Base-by-base conservation (phyloP, 2,888 invertebrate species). In the Physocephala rufipes region DNA sequence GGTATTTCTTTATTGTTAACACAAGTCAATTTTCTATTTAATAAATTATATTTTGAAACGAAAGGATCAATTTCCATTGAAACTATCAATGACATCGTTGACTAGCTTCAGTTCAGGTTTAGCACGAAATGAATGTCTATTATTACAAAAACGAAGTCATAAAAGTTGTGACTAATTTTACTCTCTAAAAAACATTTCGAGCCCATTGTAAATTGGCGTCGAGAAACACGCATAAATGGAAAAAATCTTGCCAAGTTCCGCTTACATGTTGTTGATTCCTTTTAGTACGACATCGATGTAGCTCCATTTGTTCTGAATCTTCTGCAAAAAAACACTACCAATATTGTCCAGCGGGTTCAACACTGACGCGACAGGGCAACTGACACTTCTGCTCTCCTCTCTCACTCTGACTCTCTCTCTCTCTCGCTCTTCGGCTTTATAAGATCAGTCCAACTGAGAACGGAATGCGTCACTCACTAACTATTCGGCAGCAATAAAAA, bases 321-420 rank as follows among this genome's bases (percentile, higher is more conserved):
- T 28, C 36, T 43, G 66, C 21, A 16, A 21, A 24, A n/a, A n/a
- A 66, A 43, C 55, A 55, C 66, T 66, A 66, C 66, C 66, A 66
- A 66, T 55, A 36, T 36, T 36, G 36, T 9, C 55, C 36, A 55
- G 55, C 36, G 30, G n/a, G 30, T 1, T 43, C n/a, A n/a, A 13
- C 28, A 21, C 43, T 30, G 66, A 36, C 21, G 55, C 3, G 2
- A 55, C 55, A 55, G 19, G 1, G n/a, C 19, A 19, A 53, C n/a
- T 16, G 5, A 2, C 55, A 55, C 21, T 21, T n/a, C 36, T 36
- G 36, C 36, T 36, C 36, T 36, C 9, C 36, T 36, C 36, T 36
- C 36, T 36, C n/a, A n/a, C n/a, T n/a, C n/a, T n/a, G n/a, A n/a
- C n/a, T n/a, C n/a, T n/a, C n/a, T n/a, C n/a, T n/a, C n/a, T n/a